These are phyloP conservation scores for Raphicerus campestris DNA, from an alignment of 2,113 vertebrate species.

Conservation along the genomic window DNA sequence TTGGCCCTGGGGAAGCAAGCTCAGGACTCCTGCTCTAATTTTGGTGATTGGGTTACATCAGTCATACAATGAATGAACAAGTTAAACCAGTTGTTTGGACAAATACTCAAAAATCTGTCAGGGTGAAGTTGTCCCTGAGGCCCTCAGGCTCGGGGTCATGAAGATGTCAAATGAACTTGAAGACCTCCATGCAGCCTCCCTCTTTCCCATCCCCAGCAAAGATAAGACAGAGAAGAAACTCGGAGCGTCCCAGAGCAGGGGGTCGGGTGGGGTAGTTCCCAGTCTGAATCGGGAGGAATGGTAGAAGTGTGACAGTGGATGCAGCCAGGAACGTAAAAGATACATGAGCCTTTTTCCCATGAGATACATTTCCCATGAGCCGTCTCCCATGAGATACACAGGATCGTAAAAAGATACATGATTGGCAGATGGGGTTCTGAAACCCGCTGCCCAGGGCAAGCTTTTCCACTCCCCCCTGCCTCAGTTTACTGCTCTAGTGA, in stretches of 20 bases:
- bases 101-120: not conserved
- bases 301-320: not conserved
- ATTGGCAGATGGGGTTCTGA: not conserved
- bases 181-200: not conserved
- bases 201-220: not conserved
- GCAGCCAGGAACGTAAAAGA: no score
- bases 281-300: not conserved
- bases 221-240: not conserved
- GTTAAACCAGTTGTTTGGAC: not conserved
- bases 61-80: not conserved
- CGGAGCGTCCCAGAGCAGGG: not conserved
- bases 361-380: not conserved
- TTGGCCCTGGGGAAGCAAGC: not conserved
- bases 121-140: not conserved
- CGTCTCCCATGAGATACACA: not conserved
- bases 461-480: not conserved
- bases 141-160: not conserved
- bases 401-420: not conserved
- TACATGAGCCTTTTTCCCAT: not conserved
- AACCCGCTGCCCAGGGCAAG: not conserved
- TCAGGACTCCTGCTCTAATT: not conserved
- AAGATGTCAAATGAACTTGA: not conserved
- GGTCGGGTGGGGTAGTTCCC: rapidly evolving
- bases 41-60: not conserved
- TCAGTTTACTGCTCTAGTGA: not conserved